Percentiles rank a stretch among this genome's conserved stretches.
Conservation (phyloP, 2,888 invertebrate species). For the Caenorhabditis sulstoni region DNA sequence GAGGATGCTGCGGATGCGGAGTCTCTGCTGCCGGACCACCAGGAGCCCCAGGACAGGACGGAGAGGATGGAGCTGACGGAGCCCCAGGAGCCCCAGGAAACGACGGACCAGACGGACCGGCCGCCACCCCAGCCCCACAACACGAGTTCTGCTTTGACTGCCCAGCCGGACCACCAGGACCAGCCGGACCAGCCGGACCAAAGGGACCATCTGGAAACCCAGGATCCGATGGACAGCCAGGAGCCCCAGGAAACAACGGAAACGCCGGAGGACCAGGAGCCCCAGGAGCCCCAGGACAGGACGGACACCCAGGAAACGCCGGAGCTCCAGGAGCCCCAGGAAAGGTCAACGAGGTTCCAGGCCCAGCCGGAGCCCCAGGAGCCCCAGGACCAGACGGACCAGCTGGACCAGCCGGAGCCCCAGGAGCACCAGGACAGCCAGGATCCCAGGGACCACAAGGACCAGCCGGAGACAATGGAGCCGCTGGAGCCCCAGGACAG, state of each 20-base stretch:
- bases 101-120: constrained; percentile 73
- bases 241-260: constrained; percentile 69
- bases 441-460: constrained; percentile 69
- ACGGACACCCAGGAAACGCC: constrained; percentile 68
- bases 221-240: constrained; percentile 72
- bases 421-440: constrained; percentile 65
- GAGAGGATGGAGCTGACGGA: constrained; percentile 71
- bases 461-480: constrained; percentile 70
- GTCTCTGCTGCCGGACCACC: constrained; percentile 66
- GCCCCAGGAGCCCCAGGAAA: constrained; percentile 71
- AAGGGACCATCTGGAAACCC: constrained; percentile 76
- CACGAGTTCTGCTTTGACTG: constrained; percentile 72
- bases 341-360: constrained; percentile 61
- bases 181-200: constrained; percentile 69
- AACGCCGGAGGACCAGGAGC: constrained; percentile 67
- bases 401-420: constrained; percentile 64
- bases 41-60: constrained; percentile 69
- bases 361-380: constrained; percentile 68
- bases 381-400: constrained; percentile 66
- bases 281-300: constrained; percentile 67
- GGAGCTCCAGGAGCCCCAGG: constrained; percentile 72
- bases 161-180: constrained; percentile 68
- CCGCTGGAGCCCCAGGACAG: constrained; percentile 70
- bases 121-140: constrained; percentile 68
- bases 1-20: constrained; percentile 72